Conservation (phyloP, 37 sponge, comb jelly and placozoan species). For the Mnemiopsis leidyi region DNA sequence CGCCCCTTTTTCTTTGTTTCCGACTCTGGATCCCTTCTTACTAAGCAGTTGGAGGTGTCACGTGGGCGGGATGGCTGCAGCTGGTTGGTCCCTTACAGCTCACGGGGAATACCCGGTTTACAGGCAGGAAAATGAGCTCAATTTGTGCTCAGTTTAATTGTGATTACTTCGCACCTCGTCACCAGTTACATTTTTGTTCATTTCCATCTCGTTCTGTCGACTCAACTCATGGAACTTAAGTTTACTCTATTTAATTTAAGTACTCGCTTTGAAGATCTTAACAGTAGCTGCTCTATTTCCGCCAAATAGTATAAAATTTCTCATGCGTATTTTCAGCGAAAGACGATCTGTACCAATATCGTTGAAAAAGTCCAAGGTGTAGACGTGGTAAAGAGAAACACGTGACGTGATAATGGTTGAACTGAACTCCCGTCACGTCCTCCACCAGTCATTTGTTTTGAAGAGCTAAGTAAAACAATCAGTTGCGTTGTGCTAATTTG, state of each 20-base stretch:
- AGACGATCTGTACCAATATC: neutral
- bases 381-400: too few relatives aligned
- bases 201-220: neutral
- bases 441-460: neutral
- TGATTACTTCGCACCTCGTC: neutral
- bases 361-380: neutral
- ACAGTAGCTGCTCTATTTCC: too few relatives aligned
- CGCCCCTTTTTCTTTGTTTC: neutral
- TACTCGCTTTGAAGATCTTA: too few relatives aligned
- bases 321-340: neutral
- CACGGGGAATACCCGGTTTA: neutral
- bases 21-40: neutral
- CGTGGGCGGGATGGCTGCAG: neutral
- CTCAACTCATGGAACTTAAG: too few relatives aligned
- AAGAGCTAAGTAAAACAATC: neutral
- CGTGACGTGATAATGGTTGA: too few relatives aligned
- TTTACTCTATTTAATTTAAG: too few relatives aligned
- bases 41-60: neutral
- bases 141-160: neutral
- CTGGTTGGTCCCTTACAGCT: neutral
- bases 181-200: neutral
- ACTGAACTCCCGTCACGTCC: neutral
- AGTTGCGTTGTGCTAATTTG: neutral
- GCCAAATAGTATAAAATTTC: neutral
- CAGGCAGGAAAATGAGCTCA: neutral